phyloP scores from a whole-genome alignment of 2,797 vertebrate genomes.

The Neosalanx taihuensis region DNA sequence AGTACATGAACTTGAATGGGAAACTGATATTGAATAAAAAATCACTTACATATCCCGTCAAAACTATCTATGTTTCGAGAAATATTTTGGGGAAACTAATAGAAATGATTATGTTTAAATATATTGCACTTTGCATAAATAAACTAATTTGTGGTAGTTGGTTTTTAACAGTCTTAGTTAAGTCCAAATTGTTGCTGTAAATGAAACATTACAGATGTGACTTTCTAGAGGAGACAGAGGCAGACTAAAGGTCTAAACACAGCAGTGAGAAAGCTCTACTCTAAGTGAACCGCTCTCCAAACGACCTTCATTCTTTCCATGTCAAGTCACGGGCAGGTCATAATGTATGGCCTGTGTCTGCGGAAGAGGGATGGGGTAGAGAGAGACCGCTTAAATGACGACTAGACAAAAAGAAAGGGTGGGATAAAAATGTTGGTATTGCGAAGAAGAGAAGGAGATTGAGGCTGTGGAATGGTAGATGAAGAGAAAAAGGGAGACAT shows the following conservation, averaged over 20 bases:
- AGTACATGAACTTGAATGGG: neutral
- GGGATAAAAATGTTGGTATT: neutral
- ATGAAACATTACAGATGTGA: neutral
- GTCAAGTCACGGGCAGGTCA: slow-evolving; percentile 55
- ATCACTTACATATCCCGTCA: no score
- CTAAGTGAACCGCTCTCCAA: slow-evolving; percentile 55
- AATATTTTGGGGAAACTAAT: no score
- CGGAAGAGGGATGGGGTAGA: slow-evolving; percentile 19
- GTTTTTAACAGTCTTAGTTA: no score
- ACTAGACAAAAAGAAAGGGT: slow-evolving; percentile 12
- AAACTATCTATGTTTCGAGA: no score
- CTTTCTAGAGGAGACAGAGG: slow-evolving; percentile 1
- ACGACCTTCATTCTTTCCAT: slow-evolving; percentile 64
- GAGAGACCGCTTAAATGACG: slow-evolving; percentile 12
- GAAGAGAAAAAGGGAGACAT: slow-evolving; percentile 15
- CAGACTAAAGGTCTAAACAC: slow-evolving; percentile 14
- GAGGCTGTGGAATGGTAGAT: neutral
- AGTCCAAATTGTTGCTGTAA: no score
- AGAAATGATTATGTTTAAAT: no score
- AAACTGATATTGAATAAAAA: neutral
- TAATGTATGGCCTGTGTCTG: slow-evolving; percentile 30
- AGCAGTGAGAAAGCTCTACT: slow-evolving; percentile 10
- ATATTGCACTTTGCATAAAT: no score
- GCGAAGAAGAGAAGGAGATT: neutral
- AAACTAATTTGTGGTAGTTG: no score